phyloP scores from a whole-genome alignment of 2,888 invertebrate genomes.

The Scotopteryx bipunctaria region DNA sequence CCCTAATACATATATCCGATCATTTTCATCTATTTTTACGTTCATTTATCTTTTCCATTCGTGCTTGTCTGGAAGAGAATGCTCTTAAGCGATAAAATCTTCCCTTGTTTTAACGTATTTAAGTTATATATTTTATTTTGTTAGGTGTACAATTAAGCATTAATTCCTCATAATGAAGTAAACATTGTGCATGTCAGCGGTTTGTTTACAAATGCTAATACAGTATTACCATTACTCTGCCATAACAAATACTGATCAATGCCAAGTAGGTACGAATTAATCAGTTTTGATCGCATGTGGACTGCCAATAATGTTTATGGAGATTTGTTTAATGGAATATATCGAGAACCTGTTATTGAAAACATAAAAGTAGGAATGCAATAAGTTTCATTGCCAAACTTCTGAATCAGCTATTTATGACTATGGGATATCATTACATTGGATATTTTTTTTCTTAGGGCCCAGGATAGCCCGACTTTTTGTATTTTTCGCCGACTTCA shows the following conservation, averaged over 20 bases:
- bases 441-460: no score
- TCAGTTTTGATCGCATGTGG: constrained; percentile 11
- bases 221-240: constrained; percentile 17
- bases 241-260: constrained; percentile 17
- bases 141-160: no score
- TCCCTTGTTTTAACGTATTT: no score
- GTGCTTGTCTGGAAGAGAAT: no score
- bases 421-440: not conserved
- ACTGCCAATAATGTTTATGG: constrained; percentile 7
- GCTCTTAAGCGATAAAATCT: no score
- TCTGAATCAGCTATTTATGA: not conserved
- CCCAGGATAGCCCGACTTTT: no score
- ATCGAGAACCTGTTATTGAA: constrained; percentile 2
- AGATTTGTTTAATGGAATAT: constrained; percentile 4
- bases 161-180: no score
- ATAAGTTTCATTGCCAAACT: not conserved
- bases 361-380: constrained; percentile 6
- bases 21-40: no score
- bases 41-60: no score
- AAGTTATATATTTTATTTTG: no score
- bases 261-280: constrained; percentile 14
- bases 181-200: constrained; percentile 1
- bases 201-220: constrained; percentile 27
- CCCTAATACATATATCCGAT: no score
- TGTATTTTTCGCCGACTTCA: no score